Evolutionary conservation across 2,888 invertebrate species (phyloP).

Genomic region (Chesias legatella): DNA sequence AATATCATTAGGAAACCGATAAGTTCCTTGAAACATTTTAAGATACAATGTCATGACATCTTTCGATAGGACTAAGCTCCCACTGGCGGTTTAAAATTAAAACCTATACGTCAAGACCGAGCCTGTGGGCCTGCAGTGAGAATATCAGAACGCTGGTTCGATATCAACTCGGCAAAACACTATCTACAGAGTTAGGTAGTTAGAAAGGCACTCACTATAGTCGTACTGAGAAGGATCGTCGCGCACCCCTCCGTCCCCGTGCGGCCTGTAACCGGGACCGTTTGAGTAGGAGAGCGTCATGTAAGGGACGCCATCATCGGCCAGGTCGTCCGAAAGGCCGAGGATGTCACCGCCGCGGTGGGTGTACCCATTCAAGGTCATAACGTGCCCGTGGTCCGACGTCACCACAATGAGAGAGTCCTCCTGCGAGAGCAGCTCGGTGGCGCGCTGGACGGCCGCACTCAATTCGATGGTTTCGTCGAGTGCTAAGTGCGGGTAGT

Average conservation of each 20-base stretch:
- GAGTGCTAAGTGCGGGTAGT: slow-evolving; percentile 79
- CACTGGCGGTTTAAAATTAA: no score
- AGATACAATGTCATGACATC: no score
- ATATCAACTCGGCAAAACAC: no score
- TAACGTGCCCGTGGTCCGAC: slow-evolving; percentile 88
- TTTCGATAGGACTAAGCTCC: no score
- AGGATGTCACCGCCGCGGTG: slow-evolving; percentile 67
- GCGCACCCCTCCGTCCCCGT: slow-evolving; percentile 48
- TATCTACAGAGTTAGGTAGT: no score
- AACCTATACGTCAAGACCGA: no score
- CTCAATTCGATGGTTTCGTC: slow-evolving; percentile 85
- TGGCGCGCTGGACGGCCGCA: slow-evolving; percentile 76
- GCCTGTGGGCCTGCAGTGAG: no score
- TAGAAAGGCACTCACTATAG: slow-evolving; percentile 39
- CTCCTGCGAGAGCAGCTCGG: slow-evolving; percentile 57
- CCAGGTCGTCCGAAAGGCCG: slow-evolving; percentile 59
- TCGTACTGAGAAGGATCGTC: slow-evolving; percentile 62
- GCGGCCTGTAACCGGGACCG: slow-evolving; percentile 78
- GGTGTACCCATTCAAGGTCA: slow-evolving; percentile 85
- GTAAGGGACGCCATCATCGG: slow-evolving; percentile 75
- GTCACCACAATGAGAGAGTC: slow-evolving; percentile 90
- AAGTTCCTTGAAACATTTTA: no score
- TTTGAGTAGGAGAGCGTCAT: slow-evolving; percentile 83
- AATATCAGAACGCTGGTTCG: no score
- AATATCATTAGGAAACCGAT: no score